Evolutionary conservation across 2,888 invertebrate genomes (phyloP).

Genomic region (Cinara cedri): DNA sequence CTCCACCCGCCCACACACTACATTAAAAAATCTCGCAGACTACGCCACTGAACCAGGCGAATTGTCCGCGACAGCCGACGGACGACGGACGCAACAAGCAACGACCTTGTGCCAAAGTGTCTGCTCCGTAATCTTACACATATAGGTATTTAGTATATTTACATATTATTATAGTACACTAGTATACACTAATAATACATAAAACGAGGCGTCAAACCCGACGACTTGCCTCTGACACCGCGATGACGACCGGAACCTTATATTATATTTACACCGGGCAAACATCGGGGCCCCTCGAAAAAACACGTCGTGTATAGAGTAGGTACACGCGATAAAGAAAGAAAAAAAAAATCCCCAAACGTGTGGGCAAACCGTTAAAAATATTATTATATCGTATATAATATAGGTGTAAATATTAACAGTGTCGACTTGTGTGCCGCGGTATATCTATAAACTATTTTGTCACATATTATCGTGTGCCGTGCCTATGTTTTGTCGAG

Average conservation of each 20-base stretch:
- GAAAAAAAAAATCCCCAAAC: slow-evolving; percentile 11
- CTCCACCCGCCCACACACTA: too few relatives aligned
- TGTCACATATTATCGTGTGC: slow-evolving; percentile 12
- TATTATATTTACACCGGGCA: background rate
- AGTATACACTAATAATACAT: too few relatives aligned
- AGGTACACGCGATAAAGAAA: slow-evolving; percentile 24
- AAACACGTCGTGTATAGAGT: background rate
- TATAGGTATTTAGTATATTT: background rate
- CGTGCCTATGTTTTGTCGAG: slow-evolving; percentile 18
- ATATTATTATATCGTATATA: slow-evolving; percentile 22
- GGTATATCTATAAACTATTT: slow-evolving; percentile 15
- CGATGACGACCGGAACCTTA: background rate
- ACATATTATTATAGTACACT: background rate
- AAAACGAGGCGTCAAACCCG: background rate
- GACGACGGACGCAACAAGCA: too few relatives aligned
- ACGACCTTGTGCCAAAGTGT: background rate
- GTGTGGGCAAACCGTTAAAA: slow-evolving; percentile 46
- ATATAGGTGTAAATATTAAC: slow-evolving; percentile 43
- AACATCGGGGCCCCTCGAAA: background rate
- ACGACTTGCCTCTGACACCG: slow-evolving; percentile 11
- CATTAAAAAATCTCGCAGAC: too few relatives aligned
- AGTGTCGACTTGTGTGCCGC: slow-evolving; percentile 7
- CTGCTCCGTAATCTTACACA: too few relatives aligned
- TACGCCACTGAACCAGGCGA: too few relatives aligned
- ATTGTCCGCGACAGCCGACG: too few relatives aligned